Evolutionary conservation across 1,140 invertebrate species (phyloP).

Genomic region (Calliopsis andreniformis): DNA sequence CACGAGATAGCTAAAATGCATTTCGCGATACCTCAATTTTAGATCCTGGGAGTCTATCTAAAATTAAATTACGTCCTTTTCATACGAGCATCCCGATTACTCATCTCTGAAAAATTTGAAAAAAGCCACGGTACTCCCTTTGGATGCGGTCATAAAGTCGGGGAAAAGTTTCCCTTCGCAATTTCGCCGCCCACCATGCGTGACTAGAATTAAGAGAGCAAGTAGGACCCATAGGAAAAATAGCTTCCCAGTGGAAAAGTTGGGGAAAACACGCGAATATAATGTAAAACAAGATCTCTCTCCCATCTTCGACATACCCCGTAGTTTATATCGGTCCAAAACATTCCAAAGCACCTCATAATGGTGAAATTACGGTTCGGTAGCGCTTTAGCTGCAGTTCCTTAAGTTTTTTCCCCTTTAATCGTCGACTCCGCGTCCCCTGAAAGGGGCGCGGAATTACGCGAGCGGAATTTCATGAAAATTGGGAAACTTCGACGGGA

Average conservation of each 20-base stretch:
- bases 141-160: not conserved
- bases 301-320: no score
- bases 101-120: conserved; percentile 13
- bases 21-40: no score
- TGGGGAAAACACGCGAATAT: no score
- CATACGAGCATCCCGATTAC: no score
- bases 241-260: not conserved
- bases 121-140: no score
- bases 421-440: conserved; percentile 1
- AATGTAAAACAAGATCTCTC: no score
- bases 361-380: no score
- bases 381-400: no score
- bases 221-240: not conserved
- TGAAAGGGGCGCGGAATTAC: not conserved
- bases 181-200: conserved; percentile 24
- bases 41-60: no score
- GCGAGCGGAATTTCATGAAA: conserved; percentile 16
- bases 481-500: conserved; percentile 4
- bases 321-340: no score
- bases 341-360: not conserved
- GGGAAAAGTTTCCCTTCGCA: conserved; percentile 13
- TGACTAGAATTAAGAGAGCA: conserved; percentile 32
- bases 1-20: no score
- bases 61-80: no score
- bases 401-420: not conserved